A percentile compares a stretch with the other conserved stretches of the same genome.
Evolutionary conservation across 2,797 vertebrate species (phyloP).

Genomic region (Squalus acanthias): DNA sequence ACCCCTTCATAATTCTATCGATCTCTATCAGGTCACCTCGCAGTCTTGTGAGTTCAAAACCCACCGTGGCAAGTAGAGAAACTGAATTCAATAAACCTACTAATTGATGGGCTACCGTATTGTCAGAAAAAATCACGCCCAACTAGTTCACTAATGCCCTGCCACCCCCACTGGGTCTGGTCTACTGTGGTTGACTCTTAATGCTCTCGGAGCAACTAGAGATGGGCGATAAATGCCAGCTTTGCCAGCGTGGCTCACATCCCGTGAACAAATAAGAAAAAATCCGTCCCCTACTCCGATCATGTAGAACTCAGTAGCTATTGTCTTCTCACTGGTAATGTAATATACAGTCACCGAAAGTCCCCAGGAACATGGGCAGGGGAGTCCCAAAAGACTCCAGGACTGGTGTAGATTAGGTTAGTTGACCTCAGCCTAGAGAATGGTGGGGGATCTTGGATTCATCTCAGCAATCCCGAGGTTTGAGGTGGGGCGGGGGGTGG

Average conservation of each 20-base stretch:
- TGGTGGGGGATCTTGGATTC: background rate
- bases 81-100: background rate
- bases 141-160: background rate
- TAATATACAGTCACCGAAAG: background rate
- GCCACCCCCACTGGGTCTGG: background rate
- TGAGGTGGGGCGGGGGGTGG: background rate
- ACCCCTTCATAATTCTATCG: background rate
- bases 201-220: background rate
- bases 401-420: background rate
- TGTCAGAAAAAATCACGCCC: background rate
- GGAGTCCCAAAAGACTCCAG: background rate
- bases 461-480: background rate
- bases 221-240: no score
- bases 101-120: background rate
- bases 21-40: background rate
- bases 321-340: background rate
- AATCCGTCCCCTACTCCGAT: background rate
- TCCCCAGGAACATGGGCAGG: background rate
- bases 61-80: background rate
- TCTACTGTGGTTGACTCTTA: background rate
- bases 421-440: background rate
- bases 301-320: background rate
- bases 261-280: background rate
- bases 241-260: background rate
- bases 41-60: background rate